These are phyloP conservation scores for Peromyscus maniculatus DNA, from an alignment of 2,113 vertebrate genomes.

Conservation along the genomic window DNA sequence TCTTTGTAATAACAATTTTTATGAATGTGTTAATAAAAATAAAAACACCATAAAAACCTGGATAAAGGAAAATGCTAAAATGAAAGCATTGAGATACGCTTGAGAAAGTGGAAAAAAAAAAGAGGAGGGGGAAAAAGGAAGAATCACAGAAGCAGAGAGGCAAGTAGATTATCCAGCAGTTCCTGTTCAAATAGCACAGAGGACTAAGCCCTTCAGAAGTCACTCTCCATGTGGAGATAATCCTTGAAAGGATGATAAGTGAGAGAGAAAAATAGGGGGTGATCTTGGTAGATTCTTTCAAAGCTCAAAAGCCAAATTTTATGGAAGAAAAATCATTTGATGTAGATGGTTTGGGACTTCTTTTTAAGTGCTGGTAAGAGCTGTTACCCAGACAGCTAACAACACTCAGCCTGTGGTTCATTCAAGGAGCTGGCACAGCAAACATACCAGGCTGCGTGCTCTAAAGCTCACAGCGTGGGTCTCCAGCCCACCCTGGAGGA, in stretches of 20 bases:
- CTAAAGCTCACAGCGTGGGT: background rate
- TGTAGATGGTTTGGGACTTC: constrained; percentile 61
- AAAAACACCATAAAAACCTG: background rate
- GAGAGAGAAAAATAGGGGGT: constrained; percentile 27
- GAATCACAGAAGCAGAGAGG: constrained; percentile 26
- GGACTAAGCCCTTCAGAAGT: constrained; percentile 60
- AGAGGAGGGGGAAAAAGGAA: background rate
- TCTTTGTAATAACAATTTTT: background rate
- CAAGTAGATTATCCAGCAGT: constrained; percentile 24
- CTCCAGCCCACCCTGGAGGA: background rate
- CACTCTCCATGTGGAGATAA: constrained; percentile 54
- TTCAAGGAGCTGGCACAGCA: background rate
- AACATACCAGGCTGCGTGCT: background rate
- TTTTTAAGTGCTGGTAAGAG: constrained; percentile 58
- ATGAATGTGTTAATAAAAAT: constrained; percentile 24
- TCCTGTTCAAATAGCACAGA: constrained; percentile 55
- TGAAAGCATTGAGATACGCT: background rate
- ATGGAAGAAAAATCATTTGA: constrained; percentile 73
- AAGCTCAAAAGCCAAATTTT: constrained; percentile 77
- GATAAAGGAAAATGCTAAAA: constrained; percentile 13
- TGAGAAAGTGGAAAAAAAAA: background rate
- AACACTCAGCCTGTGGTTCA: constrained; percentile 15
- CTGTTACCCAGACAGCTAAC: constrained; percentile 50
- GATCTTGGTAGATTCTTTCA: constrained; percentile 62
- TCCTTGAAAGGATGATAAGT: constrained; percentile 61